Base-by-base conservation (phyloP, 2,113 vertebrate species). In the Hypanus sabinus region DNA sequence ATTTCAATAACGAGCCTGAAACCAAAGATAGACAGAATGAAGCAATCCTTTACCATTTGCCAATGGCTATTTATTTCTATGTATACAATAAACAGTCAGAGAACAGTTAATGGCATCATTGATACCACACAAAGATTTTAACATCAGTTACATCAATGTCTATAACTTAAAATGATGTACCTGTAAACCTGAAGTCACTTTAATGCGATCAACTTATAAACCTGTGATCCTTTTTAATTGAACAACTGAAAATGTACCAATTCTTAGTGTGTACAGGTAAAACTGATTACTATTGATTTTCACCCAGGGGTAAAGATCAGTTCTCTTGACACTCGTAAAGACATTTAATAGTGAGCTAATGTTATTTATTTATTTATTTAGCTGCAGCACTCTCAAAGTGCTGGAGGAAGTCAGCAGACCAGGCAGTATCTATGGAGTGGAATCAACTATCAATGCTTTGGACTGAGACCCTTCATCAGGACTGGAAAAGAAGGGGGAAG, bases 261-360 rank as follows among this genome's bases (percentile, higher is more conserved):
- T 46, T 55, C 70, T 73, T 55, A 30, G 0, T 75, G 36, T 75
- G 36, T 73, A 73, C 11, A 93, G 30, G 91, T 20, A 93, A 55
- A 93, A 73, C 36, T 12, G 70, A 55, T 8, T 87, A 38, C 14
- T 85, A 93, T 27, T 46, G 65, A 93, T 93, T 93, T 93, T 93
- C 33, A 68, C 90, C 65, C 24, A 71, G 36, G 46, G 68, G 65
- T 65, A 93, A 24, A 71, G 90, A 33, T 71, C 90, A 46, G 68
- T 33, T 73, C 90, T 93, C 36, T n/a, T 93, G 65, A 14, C 33
- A 71, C 70, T 27, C 24, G 36, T 27, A 14, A 33, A 71, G 38
- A 93, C 68, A 93, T 27, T 38, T 71, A 70, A 93, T 46, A 73
- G 90, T 36, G 65, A 46, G 68, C 36, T 71, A 46, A 93, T 73